Evolutionary conservation across 2,113 vertebrate genomes (phyloP).

Genomic region (Ctenomys sociabilis): DNA sequence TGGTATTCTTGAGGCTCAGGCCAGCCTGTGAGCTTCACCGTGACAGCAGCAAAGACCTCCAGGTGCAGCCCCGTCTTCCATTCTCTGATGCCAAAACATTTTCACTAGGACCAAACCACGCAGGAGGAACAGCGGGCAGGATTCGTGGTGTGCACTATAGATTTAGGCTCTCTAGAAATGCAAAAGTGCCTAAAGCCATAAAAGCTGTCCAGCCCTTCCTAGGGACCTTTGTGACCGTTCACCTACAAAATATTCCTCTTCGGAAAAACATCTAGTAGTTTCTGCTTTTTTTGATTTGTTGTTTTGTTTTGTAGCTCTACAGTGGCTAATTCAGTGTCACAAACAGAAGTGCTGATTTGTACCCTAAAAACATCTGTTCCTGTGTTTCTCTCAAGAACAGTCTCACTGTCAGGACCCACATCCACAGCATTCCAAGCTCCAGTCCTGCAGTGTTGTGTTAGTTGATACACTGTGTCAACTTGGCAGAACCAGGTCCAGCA

Average conservation of each 20-base stretch:
- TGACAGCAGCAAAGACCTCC: neutral
- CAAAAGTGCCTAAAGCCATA: neutral
- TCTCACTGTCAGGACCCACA: neutral
- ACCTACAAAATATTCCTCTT: neutral
- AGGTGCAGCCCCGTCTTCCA: neutral
- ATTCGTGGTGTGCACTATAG: no score
- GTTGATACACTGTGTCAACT: no score
- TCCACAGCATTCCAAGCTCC: neutral
- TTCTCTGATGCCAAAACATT: neutral
- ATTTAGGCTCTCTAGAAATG: neutral
- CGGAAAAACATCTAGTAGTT: neutral
- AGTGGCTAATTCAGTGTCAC: neutral
- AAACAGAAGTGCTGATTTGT: neutral
- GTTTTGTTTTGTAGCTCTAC: neutral
- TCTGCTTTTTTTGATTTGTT: neutral
- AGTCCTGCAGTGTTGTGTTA: no score
- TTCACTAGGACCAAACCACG: neutral
- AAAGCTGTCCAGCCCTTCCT: neutral
- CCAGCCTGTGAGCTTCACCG: neutral
- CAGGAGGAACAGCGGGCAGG: neutral
- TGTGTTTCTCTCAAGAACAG: neutral
- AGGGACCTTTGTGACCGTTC: neutral
- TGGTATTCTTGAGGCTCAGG: neutral
- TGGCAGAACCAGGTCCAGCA: no score
- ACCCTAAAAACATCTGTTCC: neutral